phyloP scores from a whole-genome alignment of 2,888 invertebrate genomes.

The Microctonus aethiopoides region DNA sequence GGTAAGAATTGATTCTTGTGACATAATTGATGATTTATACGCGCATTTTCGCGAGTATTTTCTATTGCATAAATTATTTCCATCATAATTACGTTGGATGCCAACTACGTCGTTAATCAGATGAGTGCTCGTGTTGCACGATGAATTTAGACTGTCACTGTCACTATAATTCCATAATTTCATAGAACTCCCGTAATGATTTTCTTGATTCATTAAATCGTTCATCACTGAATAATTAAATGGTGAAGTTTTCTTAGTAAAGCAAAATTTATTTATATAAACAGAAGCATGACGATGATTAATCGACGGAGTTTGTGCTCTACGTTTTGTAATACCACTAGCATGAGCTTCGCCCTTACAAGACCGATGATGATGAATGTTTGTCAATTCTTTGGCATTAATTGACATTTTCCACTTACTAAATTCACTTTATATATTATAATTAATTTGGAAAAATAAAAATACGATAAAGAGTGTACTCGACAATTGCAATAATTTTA shows the following conservation, averaged over 20 bases:
- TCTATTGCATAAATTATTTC: not conserved
- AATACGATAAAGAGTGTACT: not conserved
- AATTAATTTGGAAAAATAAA: not conserved
- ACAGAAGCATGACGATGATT: constrained; percentile 60
- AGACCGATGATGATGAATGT: constrained; percentile 74
- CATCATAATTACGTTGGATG: not conserved
- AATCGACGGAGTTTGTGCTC: constrained; percentile 61
- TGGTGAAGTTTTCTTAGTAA: constrained; percentile 41
- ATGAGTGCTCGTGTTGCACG: constrained; percentile 9
- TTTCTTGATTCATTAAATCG: constrained; percentile 67
- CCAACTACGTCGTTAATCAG: not conserved
- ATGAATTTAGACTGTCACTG: constrained; percentile 74
- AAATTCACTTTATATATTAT: not conserved
- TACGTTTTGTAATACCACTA: constrained; percentile 74
- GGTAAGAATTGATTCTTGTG: constrained; percentile 7
- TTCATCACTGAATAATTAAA: constrained; percentile 63
- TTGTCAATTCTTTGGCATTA: constrained; percentile 68
- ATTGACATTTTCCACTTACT: constrained; percentile 61
- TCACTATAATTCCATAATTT: constrained; percentile 77
- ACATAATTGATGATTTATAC: constrained; percentile 14
- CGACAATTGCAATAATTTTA: not conserved
- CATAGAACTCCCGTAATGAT: constrained; percentile 72
- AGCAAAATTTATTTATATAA: constrained; percentile 49
- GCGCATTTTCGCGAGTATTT: constrained; percentile 10
- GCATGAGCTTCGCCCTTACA: constrained; percentile 84